Conservation (phyloP, 2,797 vertebrate species). For the Steatocranus sp. region DNA sequence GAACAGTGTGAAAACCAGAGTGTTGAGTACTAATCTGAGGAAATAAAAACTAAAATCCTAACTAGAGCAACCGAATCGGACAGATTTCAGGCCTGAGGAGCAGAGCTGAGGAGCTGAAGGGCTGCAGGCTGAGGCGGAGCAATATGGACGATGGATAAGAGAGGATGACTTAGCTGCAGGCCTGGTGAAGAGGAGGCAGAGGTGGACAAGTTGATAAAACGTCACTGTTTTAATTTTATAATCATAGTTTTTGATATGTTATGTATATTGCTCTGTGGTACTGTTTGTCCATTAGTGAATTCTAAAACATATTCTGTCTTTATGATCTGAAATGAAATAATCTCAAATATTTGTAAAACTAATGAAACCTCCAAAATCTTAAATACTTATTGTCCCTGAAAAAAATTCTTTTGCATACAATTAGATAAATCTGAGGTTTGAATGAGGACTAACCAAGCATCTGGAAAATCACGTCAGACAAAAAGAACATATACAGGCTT, state of each 20-base stretch:
- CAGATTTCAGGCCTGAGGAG: not conserved
- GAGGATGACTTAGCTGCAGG: not conserved
- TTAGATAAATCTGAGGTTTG: not conserved
- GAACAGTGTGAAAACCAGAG: not conserved
- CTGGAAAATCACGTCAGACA: not conserved
- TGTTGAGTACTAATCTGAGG: not conserved
- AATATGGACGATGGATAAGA: not conserved
- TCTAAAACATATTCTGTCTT: not conserved
- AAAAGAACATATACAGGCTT: not conserved
- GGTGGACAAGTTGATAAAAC: not conserved
- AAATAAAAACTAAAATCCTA: not conserved
- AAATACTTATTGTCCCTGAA: not conserved
- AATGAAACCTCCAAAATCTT: not conserved
- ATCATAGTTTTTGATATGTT: not conserved
- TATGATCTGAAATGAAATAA: not conserved
- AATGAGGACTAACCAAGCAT: not conserved
- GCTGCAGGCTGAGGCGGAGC: not conserved
- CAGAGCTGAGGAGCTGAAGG: not conserved
- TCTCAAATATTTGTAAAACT: not conserved
- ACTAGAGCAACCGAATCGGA: not conserved
- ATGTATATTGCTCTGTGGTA: not conserved
- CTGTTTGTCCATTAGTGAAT: not conserved
- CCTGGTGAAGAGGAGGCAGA: not conserved
- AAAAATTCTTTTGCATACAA: not conserved
- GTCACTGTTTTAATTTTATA: not conserved